Evolutionary conservation across 2,888 invertebrate species (phyloP).

Genomic region (Meganola albula): DNA sequence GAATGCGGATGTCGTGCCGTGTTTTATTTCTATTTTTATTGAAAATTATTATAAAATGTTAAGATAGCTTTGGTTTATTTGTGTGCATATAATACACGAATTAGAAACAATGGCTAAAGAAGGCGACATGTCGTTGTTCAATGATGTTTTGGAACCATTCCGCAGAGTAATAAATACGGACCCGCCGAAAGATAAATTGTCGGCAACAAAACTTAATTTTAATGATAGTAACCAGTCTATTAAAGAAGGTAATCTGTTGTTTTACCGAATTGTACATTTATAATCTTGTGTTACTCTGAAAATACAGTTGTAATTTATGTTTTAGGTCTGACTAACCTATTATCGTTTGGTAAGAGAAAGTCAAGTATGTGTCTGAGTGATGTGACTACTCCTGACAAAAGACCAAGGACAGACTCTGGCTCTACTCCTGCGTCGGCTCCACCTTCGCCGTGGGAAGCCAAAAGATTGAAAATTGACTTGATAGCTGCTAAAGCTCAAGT

Average conservation of each 20-base stretch:
- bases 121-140: constrained; percentile 65
- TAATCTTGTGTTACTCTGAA: not conserved
- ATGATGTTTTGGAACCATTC: constrained; percentile 68
- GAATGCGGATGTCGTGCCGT: too few relatives aligned
- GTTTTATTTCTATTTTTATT: not conserved
- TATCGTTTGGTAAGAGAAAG: constrained; percentile 61
- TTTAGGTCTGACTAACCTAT: constrained; percentile 50
- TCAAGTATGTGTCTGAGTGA: constrained; percentile 46
- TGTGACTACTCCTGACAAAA: constrained; percentile 54
- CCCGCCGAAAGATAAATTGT: constrained; percentile 67
- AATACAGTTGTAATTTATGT: not conserved
- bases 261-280: not conserved
- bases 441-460: constrained; percentile 82
- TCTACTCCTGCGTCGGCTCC: constrained; percentile 38
- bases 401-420: constrained; percentile 51
- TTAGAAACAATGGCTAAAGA: constrained; percentile 55
- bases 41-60: not conserved
- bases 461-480: constrained; percentile 80
- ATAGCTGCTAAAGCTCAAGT: constrained; percentile 79
- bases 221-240: constrained; percentile 64
- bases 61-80: not conserved
- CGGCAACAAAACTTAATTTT: constrained; percentile 66
- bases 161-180: constrained; percentile 67
- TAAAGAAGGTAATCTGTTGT: constrained; percentile 54
- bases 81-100: not conserved